phyloP scores from a whole-genome alignment of 2,888 invertebrate genomes.

The Troides aeacus region DNA sequence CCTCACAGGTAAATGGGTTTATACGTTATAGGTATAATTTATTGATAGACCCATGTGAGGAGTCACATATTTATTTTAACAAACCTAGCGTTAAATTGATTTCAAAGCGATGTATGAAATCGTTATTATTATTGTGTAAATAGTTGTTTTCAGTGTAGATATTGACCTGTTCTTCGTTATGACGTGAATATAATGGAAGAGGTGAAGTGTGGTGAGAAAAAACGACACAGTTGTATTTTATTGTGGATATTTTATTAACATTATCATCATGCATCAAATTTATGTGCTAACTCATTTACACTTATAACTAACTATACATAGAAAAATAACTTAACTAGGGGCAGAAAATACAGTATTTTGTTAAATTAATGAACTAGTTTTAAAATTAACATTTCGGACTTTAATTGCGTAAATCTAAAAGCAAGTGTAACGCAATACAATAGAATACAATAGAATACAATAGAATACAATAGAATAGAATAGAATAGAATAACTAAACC shows the following conservation, averaged over 20 bases:
- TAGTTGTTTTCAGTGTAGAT: no score
- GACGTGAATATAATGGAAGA: neutral
- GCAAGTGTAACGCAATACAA: constrained; percentile 59
- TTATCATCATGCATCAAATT: constrained; percentile 80
- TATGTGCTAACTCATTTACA: constrained; percentile 79
- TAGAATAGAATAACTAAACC: constrained; percentile 53
- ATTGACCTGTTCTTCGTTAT: neutral
- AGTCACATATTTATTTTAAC: no score
- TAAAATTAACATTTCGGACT: constrained; percentile 72
- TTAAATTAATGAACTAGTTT: constrained; percentile 73
- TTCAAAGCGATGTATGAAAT: no score
- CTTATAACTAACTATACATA: constrained; percentile 80
- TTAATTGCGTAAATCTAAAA: constrained; percentile 71
- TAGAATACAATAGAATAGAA: no score
- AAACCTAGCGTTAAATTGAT: no score
- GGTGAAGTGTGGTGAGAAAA: constrained; percentile 36
- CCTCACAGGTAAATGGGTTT: no score
- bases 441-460: no score
- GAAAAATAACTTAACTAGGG: constrained; percentile 79
- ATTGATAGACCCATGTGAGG: no score
- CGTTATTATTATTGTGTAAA: neutral
- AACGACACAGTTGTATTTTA: constrained; percentile 68
- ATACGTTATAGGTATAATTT: no score
- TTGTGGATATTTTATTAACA: constrained; percentile 80
- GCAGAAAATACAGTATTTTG: constrained; percentile 78